A percentile compares a stretch with the other conserved stretches of the same genome.
These are phyloP conservation scores for Chelonus insularis DNA, from an alignment of 1,140 invertebrate genomes.

Conservation along the genomic window DNA sequence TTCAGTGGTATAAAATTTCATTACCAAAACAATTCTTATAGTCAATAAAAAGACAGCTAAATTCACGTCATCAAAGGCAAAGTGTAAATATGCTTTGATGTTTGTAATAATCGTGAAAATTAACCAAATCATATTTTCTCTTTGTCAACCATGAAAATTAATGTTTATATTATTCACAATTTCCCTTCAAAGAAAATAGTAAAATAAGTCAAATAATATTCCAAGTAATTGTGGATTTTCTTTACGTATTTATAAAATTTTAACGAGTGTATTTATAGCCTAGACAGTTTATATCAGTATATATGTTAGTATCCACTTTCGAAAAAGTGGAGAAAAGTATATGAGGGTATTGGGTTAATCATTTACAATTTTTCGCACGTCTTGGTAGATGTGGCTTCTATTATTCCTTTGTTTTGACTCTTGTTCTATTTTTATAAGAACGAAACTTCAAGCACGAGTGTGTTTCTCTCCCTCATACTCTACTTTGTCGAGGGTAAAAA, in stretches of 20 bases:
- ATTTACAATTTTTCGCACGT: slow-evolving; percentile 4
- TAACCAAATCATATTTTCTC: too few relatives aligned
- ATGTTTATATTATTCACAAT: too few relatives aligned
- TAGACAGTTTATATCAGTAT: too few relatives aligned
- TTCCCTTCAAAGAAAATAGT: too few relatives aligned
- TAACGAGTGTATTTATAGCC: too few relatives aligned
- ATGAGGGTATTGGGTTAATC: background rate
- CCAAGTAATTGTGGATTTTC: too few relatives aligned
- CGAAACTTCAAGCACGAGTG: slow-evolving; percentile 13
- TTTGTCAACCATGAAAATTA: too few relatives aligned
- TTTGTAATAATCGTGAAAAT: too few relatives aligned
- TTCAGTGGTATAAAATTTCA: slow-evolving; percentile 14
- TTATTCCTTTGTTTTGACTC: background rate
- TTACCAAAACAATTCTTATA: slow-evolving; percentile 17
- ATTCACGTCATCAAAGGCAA: background rate
- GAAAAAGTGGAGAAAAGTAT: too few relatives aligned
- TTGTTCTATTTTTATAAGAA: slow-evolving; percentile 6
- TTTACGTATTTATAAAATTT: too few relatives aligned
- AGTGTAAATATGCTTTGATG: background rate
- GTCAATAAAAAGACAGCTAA: background rate
- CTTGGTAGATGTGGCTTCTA: background rate
- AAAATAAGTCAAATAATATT: too few relatives aligned
- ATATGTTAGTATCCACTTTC: too few relatives aligned
- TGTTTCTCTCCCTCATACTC: slow-evolving; percentile 8
- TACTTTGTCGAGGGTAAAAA: slow-evolving; percentile 21